Base-by-base conservation (phyloP, 2,888 invertebrate genomes). In the Drosophila setosimentum region DNA sequence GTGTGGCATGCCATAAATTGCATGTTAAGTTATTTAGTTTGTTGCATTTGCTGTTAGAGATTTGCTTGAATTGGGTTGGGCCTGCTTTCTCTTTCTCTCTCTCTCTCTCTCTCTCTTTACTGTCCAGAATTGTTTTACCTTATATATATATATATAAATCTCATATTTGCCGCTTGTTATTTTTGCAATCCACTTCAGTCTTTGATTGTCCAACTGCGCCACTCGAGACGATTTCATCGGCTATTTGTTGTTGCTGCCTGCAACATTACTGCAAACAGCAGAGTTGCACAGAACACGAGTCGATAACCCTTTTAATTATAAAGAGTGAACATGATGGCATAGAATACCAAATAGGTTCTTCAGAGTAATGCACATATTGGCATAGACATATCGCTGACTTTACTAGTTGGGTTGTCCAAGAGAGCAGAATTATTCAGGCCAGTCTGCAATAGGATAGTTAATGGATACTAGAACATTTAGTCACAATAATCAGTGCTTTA, bases 151-250 rank as follows among this genome's bases (percentile, higher is more conserved):
- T 50, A 29, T 16, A 33, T 18, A 37, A 21, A 13, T 45, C 24
- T 16, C 11, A 27, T 37, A 64, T 75, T 68, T 51, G 70, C 74
- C 45, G 67, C 62, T 69, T 75, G 72, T 72, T 79, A 62, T 54
- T 66, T 55, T 59, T 61, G 58, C 35, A 18, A n/a, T 24, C 45
- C 71, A 72, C 83, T 83, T 73, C 69, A 76, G 71, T 62, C 68
- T 67, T 70, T 73, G 51, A 24, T 66, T 78, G 45, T 45, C 45
- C 24, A 73, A 79, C 79, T 66, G 49, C 27, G 30, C 35, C 78
- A 86, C 87, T 83, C 71, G 76, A 80, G 70, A 67, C 69, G 60
- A 71, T 64, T 80, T 67, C 68, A 82, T 67, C 59, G 71, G 65
- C 61, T 73, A 76, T 77, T 73, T 72, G 75, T 62, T 67, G 33